Percentiles rank a stretch among this genome's conserved stretches.
Evolutionary conservation across 2,888 invertebrate species (phyloP).

Genomic region (Habroteleia sp.): DNA sequence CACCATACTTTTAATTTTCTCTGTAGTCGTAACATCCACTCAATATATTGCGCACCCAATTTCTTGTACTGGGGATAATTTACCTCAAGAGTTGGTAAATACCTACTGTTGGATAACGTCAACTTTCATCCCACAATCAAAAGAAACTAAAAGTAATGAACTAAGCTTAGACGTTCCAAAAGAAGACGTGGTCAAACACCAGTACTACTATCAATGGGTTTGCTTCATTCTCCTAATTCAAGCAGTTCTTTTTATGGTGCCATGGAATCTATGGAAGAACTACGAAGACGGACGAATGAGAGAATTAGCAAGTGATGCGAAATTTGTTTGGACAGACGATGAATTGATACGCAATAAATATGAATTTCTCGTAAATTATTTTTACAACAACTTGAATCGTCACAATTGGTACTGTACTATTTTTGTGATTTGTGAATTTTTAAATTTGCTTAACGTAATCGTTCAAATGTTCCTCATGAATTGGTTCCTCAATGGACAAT

Average conservation of each 20-base stretch:
- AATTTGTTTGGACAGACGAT: background rate
- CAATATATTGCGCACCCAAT: constrained; percentile 18
- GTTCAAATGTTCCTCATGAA: background rate
- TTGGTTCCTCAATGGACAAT: too few species aligned
- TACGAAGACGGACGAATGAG: background rate
- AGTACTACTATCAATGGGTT: background rate
- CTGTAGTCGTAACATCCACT: background rate
- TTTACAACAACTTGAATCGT: background rate
- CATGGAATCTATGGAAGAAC: background rate
- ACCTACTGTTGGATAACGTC: background rate
- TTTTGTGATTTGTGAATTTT: background rate
- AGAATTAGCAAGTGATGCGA: background rate
- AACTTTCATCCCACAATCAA: too few species aligned
- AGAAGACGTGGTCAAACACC: background rate
- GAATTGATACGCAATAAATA: background rate
- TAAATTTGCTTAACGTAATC: background rate
- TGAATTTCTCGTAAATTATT: background rate
- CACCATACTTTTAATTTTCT: background rate
- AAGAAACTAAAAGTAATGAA: too few species aligned
- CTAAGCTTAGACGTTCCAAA: too few species aligned
- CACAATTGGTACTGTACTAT: background rate
- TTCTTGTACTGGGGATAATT: background rate
- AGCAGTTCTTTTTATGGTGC: background rate
- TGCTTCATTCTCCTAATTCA: background rate
- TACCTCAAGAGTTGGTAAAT: too few species aligned